A percentile compares a stretch with the other conserved stretches of the same genome.
phyloP scores from a whole-genome alignment of 2,888 invertebrate species.

The Drosophila paranaensis region DNA sequence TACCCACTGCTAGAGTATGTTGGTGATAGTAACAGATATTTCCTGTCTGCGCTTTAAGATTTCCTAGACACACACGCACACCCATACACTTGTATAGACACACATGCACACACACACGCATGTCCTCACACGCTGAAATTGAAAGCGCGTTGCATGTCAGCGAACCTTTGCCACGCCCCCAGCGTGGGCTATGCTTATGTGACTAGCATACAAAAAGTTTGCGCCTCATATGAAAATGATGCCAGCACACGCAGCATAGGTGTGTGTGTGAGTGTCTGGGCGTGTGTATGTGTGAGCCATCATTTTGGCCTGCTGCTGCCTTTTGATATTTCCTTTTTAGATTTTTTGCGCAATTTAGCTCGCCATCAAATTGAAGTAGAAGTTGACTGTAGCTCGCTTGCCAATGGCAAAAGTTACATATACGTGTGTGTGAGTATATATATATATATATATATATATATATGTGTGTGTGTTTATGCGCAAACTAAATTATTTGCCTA shows the following conservation, averaged over 20 bases:
- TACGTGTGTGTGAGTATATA: neutral
- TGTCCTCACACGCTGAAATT: conserved; percentile 55
- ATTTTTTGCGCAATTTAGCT: conserved; percentile 71
- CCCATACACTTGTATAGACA: neutral
- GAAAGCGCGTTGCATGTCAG: conserved; percentile 78
- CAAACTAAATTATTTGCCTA: conserved; percentile 44
- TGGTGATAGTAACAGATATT: conserved; percentile 54
- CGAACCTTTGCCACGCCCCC: conserved; percentile 55
- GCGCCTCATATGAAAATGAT: conserved; percentile 66
- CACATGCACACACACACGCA: conserved; percentile 10
- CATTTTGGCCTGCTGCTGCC: conserved; percentile 54
- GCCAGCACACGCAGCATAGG: conserved; percentile 64
- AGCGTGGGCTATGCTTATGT: conserved; percentile 40
- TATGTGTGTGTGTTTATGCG: neutral
- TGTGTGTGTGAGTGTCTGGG: conserved; percentile 8
- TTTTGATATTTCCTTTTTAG: conserved; percentile 58
- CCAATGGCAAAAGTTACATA: conserved; percentile 47
- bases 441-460: too few species aligned
- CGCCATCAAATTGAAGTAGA: conserved; percentile 70
- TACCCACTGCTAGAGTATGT: neutral
- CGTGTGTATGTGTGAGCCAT: conserved; percentile 17
- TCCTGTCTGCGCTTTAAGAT: conserved; percentile 78
- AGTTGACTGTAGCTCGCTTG: conserved; percentile 54
- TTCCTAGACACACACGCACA: conserved; percentile 67
- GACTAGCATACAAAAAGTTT: conserved; percentile 64